Base-by-base conservation (phyloP, 1,140 invertebrate genomes). In the Drosophila parabipectinata region DNA sequence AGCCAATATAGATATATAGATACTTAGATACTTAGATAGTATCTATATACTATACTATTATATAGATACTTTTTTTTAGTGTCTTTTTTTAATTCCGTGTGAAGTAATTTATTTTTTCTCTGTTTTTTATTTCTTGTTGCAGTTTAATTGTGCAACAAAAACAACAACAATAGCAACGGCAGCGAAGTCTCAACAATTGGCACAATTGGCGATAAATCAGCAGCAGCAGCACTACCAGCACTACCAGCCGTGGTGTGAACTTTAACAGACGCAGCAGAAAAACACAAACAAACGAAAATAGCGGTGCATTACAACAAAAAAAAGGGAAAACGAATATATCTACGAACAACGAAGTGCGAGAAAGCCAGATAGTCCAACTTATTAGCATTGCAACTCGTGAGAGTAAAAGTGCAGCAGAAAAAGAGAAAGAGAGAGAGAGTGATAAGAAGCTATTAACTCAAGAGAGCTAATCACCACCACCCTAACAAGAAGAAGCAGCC, bases 151-250 rank as follows among this genome's bases (percentile, higher is more conserved):
- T 88, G 72, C 73, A 83, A 83, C 79, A 28, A 28, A 50, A 76
- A 67, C 73, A 77, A 73, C 54, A 76, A 67, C 73, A 81, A 67
- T 58, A 71, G n/a, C 48, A 60, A 45, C 1, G 26, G 60, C 58
- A 77, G 77, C 48, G 47, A 30, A 74, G 52, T 64, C 37, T 63
- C 68, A 74, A 74, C 81, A 87, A 85, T 87, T 85, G 81, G 74
- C 73, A 85, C 82, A 85, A 87, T 85, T 87, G 82, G 83, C 83
- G 57, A 87, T 87, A 85, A 82, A 85, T 85, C 82, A 85, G 82
- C 81, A 66, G 53, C 28, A 77, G 26, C 30, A 74, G 30, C 39
- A 28, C 21, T 15, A 63, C 21, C 21, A 63, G 26, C 24, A 51
- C 53, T 41, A 60, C 26, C 50, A 67, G 37, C 44, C 18, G 39